phyloP scores from a whole-genome alignment of 2,113 vertebrate species.

The Pandion haliaetus region DNA sequence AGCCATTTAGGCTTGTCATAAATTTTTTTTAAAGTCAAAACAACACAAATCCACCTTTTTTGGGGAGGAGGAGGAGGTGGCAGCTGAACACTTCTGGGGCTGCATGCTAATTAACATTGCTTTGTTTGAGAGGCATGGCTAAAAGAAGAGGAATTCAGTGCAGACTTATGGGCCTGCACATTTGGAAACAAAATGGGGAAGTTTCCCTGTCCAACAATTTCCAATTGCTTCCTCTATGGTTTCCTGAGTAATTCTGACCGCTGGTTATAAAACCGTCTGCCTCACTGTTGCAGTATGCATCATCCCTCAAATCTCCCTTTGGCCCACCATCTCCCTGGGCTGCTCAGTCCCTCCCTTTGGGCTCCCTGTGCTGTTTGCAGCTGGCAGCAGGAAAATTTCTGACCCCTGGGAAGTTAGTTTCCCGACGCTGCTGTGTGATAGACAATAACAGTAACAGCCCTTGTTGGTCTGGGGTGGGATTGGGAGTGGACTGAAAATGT shows the following conservation, averaged over 20 bases:
- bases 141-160: not conserved
- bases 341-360: not conserved
- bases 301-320: not conserved
- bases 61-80: not conserved
- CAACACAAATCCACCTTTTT: not conserved
- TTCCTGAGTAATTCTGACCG: slow-evolving; percentile 42
- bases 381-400: not conserved
- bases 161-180: not conserved
- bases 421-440: not conserved
- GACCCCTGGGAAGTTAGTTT: not conserved
- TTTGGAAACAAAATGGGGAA: slow-evolving; percentile 10
- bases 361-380: not conserved
- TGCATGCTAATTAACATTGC: not conserved
- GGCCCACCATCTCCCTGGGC: not conserved
- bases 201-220: slow-evolving; percentile 31
- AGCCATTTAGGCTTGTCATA: not conserved
- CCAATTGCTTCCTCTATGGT: slow-evolving; percentile 52
- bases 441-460: not conserved
- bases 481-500: not conserved
- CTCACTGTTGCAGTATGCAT: not conserved
- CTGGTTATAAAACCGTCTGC: not conserved
- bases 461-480: not conserved
- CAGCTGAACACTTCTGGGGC: not conserved
- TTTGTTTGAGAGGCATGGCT: not conserved
- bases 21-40: not conserved